Evolutionary conservation across 92 coral and sea anemone species (phyloP).

Genomic region (Porites rus): DNA sequence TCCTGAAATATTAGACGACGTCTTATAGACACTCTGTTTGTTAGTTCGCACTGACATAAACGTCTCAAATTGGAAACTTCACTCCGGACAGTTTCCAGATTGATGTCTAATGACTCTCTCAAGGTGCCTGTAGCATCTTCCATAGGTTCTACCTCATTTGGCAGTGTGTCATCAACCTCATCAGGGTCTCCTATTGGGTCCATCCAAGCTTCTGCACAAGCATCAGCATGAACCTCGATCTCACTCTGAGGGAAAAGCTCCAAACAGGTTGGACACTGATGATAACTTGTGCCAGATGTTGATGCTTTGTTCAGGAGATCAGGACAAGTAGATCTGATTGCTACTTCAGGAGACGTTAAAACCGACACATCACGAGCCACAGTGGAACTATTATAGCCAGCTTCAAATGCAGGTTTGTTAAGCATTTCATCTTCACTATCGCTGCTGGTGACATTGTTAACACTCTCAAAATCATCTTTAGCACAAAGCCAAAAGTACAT

Average conservation of each 20-base stretch:
- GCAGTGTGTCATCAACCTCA: too few species aligned
- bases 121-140: conserved; percentile 43
- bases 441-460: conserved; percentile 18
- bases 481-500: conserved; percentile 72
- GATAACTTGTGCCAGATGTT: background rate
- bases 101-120: conserved; percentile 38
- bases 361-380: background rate
- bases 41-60: conserved; percentile 30
- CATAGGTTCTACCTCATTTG: too few species aligned
- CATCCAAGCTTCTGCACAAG: background rate
- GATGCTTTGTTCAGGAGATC: background rate
- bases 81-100: conserved; percentile 40
- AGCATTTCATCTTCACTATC: conserved; percentile 26
- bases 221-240: conserved; percentile 60
- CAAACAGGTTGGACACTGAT: conserved; percentile 35
- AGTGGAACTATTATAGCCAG: background rate
- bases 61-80: conserved; percentile 41
- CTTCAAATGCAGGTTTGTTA: background rate
- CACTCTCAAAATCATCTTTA: conserved; percentile 68
- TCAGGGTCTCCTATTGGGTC: too few species aligned
- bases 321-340: background rate
- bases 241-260: conserved; percentile 38
- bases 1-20: conserved; percentile 52
- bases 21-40: conserved; percentile 56
- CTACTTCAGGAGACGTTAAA: background rate